Evolutionary conservation across 2,113 vertebrate species (phyloP), one percentile per base, ranked within the genome.

Genomic region (Passer domesticus): DNA sequence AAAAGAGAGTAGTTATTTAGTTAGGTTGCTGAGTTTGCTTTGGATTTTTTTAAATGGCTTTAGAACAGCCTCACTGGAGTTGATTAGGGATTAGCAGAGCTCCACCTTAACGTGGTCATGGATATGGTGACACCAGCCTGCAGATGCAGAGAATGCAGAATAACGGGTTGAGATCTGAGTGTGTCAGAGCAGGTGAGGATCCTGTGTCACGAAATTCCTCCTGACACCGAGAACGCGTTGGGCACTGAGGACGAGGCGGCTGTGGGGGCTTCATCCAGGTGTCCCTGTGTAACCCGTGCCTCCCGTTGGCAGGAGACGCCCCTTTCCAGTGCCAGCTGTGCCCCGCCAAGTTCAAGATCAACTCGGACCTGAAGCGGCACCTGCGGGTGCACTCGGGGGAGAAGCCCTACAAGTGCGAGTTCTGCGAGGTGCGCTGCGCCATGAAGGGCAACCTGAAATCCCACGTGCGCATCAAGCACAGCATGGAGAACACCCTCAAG

Each of bases 391-490:
- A 99, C 98, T 99, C 99, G 0, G 99, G 99, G 16, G 99, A 99
- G 95, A 99, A 99, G 85, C 99, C 99, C 1, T 99, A 99, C 98
- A 98, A 99, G 55, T 99, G 99, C 55, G 99, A 99, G 84, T 99
- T 99, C 66, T 99, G 99, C 12, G 98, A 99, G 3, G 99, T 99
- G 90, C 98, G 99, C 92, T 99, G 99, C 49, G 99, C 99, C 97
- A 99, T 99, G 99, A 99, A 99, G 69, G 99, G 99, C 49, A 99
- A 99, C 97, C 97, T 99, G 46, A 99, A 99, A 72, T 99, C 99
- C 0, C 99, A 99, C 97, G 87, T 99, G 70, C 99, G 99, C 87
- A 98, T 99, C 97, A 99, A 99, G 95, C 99, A 99, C 87, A 98
- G 98, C 89, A 95, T 97, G 2, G 98, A 98, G 37, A 98, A 98